Percentiles rank a stretch among this genome's conserved stretches.
Conservation (phyloP, 2,113 vertebrate species). For the Poeciliopsis prolifica region DNA sequence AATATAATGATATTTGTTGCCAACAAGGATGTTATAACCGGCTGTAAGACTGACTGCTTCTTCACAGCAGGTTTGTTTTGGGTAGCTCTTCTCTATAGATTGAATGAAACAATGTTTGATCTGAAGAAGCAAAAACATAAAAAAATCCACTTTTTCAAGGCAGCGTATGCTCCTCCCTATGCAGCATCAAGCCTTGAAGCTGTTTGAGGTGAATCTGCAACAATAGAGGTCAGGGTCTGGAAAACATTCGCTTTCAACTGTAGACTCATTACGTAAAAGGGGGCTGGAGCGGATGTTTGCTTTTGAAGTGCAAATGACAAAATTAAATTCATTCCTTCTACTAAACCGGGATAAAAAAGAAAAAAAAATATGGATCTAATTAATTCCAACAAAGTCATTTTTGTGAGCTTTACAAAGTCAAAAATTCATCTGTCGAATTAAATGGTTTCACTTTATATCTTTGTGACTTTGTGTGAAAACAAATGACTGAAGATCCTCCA, state of each 20-base stretch:
- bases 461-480: neutral
- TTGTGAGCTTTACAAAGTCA: neutral
- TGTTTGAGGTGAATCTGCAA: neutral
- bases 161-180: neutral
- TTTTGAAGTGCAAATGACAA: neutral
- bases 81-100: neutral
- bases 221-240: neutral
- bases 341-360: too few relatives aligned
- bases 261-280: neutral
- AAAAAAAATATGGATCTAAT: neutral
- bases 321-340: neutral
- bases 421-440: neutral
- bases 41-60: too few relatives aligned
- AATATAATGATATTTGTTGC: too few relatives aligned
- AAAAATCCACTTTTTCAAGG: neutral
- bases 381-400: neutral
- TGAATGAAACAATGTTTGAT: neutral
- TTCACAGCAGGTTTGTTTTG: too few relatives aligned
- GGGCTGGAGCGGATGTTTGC: neutral
- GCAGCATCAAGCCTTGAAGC: neutral
- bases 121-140: neutral
- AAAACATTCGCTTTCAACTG: neutral
- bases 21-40: too few relatives aligned
- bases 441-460: neutral
- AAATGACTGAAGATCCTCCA: slow-evolving; percentile 3